A percentile compares a stretch with the other conserved stretches of the same genome.
Evolutionary conservation across 1,140 invertebrate genomes (phyloP).

Genomic region (Hormaphis cornu): DNA sequence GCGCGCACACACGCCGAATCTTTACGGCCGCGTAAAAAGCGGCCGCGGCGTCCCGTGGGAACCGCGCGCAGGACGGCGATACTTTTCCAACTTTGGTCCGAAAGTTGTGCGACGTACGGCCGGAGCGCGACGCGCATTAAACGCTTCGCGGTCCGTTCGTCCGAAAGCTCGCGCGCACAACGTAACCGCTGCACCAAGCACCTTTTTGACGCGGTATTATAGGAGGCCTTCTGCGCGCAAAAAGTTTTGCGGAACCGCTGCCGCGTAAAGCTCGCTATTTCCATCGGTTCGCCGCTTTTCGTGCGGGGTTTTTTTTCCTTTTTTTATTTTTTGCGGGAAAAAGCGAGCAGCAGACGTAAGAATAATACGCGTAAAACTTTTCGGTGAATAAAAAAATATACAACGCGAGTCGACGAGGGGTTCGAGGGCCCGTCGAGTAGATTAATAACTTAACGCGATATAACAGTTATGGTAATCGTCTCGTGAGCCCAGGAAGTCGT

Average conservation of each 20-base stretch:
- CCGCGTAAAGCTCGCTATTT: not conserved
- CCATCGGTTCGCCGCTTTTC: no score
- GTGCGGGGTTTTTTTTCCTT: no score
- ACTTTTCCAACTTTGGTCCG: not conserved
- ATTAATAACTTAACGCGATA: conserved; percentile 27
- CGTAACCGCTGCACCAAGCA: not conserved
- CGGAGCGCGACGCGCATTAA: conserved; percentile 1
- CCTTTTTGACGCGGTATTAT: conserved; percentile 9
- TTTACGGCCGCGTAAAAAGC: conserved; percentile 7
- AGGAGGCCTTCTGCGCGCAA: not conserved
- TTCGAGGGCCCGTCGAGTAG: conserved; percentile 4
- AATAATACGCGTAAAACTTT: not conserved
- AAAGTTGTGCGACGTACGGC: not conserved
- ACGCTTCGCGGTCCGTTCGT: conserved; percentile 29
- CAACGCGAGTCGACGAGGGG: not conserved
- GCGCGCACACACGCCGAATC: not conserved
- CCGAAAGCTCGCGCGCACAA: not conserved
- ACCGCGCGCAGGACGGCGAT: not conserved
- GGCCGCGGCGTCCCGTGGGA: not conserved
- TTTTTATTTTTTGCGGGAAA: not conserved
- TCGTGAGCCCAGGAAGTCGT: conserved; percentile 21
- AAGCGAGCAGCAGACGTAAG: not conserved
- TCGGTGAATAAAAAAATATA: not conserved
- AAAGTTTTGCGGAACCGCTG: conserved; percentile 18
- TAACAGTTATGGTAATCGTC: conserved; percentile 29